phyloP scores from a whole-genome alignment of 1,140 invertebrate species.

The Plodia interpunctella region DNA sequence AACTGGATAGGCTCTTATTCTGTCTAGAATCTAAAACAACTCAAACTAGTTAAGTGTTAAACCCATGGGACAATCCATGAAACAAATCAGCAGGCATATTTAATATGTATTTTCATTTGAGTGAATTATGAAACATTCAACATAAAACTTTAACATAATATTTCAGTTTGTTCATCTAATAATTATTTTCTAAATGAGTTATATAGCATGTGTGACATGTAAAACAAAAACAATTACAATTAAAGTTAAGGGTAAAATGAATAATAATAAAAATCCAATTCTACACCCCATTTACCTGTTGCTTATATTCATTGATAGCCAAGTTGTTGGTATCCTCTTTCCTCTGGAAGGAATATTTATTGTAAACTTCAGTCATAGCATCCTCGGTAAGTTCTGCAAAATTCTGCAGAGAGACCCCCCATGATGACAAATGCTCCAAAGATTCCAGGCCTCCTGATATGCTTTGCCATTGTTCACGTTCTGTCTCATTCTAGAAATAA shows the following conservation, averaged over 20 bases:
- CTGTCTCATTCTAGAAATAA: constrained; percentile 41
- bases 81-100: too few relatives aligned
- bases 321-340: constrained; percentile 61
- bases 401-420: constrained; percentile 24
- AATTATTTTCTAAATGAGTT: too few relatives aligned
- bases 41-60: neutral
- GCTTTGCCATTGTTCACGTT: constrained; percentile 40
- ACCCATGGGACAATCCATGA: too few relatives aligned
- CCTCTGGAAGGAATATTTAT: constrained; percentile 58
- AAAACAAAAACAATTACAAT: too few relatives aligned
- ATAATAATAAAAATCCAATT: too few relatives aligned
- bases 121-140: too few relatives aligned
- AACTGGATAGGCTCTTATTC: constrained; percentile 49
- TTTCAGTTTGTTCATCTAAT: too few relatives aligned
- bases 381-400: constrained; percentile 44
- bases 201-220: too few relatives aligned
- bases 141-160: too few relatives aligned
- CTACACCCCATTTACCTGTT: too few relatives aligned
- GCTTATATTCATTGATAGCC: constrained; percentile 51
- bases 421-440: constrained; percentile 49
- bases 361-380: constrained; percentile 64
- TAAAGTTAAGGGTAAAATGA: too few relatives aligned
- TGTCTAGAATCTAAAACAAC: constrained; percentile 47
- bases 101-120: too few relatives aligned
- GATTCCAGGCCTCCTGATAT: constrained; percentile 49